Evolutionary conservation across 2,888 invertebrate genomes (phyloP).

Genomic region (Hololepta plana): DNA sequence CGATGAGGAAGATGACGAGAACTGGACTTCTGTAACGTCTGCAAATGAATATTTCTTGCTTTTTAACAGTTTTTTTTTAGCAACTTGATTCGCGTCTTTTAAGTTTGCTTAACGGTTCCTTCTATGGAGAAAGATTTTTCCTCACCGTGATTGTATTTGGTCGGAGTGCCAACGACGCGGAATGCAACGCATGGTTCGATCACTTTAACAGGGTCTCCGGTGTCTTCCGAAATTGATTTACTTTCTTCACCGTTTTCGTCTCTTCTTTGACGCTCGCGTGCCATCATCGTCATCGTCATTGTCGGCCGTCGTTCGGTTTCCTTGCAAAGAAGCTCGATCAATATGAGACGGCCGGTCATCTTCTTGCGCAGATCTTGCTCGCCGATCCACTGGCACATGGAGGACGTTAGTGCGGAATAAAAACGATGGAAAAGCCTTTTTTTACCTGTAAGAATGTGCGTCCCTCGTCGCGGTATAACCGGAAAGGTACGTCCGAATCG

Average conservation of each 20-base stretch:
- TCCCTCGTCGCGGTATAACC: slow-evolving; percentile 64
- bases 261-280: too few relatives aligned
- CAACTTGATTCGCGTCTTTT: too few relatives aligned
- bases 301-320: too few relatives aligned
- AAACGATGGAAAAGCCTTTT: slow-evolving; percentile 2
- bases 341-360: slow-evolving; percentile 65
- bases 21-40: slow-evolving; percentile 71
- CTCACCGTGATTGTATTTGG: slow-evolving; percentile 35
- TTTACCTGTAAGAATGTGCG: slow-evolving; percentile 62
- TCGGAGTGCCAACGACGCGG: slow-evolving; percentile 66
- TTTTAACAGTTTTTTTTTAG: too few relatives aligned
- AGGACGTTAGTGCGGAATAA: background rate
- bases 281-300: too few relatives aligned
- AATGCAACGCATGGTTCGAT: slow-evolving; percentile 77
- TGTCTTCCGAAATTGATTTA: slow-evolving; percentile 15
- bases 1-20: slow-evolving; percentile 45
- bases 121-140: too few relatives aligned
- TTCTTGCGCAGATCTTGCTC: slow-evolving; percentile 55
- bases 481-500: slow-evolving; percentile 63
- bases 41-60: too few relatives aligned
- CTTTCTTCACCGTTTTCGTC: too few relatives aligned
- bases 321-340: slow-evolving; percentile 63
- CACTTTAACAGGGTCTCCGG: slow-evolving; percentile 34
- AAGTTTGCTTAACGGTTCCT: too few relatives aligned
- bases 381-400: slow-evolving; percentile 57